phyloP scores from a whole-genome alignment of 2,797 vertebrate genomes.

The Gallinago solitaria region DNA sequence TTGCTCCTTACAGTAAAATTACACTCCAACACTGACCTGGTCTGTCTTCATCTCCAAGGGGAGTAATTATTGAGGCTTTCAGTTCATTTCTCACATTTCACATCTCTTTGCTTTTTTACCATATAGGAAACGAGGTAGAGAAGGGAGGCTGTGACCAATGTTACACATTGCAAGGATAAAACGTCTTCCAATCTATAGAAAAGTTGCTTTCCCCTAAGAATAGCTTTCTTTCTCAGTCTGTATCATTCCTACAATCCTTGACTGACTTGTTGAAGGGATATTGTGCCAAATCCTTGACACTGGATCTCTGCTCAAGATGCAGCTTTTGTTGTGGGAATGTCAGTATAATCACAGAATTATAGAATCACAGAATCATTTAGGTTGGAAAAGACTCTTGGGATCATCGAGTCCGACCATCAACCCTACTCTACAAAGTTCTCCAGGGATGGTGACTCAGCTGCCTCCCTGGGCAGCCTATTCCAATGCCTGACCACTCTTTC shows the following conservation, averaged over 20 bases:
- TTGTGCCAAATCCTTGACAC: background rate
- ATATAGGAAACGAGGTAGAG: background rate
- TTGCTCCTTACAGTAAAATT: background rate
- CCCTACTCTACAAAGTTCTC: too few species aligned
- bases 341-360: background rate
- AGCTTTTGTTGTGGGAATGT: background rate
- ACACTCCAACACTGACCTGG: background rate
- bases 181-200: background rate
- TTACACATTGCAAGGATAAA: background rate
- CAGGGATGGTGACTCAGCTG: too few species aligned
- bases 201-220: background rate
- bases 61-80: background rate
- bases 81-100: conserved; percentile 4
- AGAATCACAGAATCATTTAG: too few species aligned
- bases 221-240: background rate
- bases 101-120: background rate
- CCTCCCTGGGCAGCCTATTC: too few species aligned
- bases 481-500: too few species aligned
- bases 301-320: background rate
- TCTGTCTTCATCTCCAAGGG: background rate
- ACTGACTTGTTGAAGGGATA: background rate
- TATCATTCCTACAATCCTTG: background rate
- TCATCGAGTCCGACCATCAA: too few species aligned
- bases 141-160: background rate
- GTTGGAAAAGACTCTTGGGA: too few species aligned